phyloP scores from a whole-genome alignment of 2,113 vertebrate genomes.

The Tursiops truncatus region DNA sequence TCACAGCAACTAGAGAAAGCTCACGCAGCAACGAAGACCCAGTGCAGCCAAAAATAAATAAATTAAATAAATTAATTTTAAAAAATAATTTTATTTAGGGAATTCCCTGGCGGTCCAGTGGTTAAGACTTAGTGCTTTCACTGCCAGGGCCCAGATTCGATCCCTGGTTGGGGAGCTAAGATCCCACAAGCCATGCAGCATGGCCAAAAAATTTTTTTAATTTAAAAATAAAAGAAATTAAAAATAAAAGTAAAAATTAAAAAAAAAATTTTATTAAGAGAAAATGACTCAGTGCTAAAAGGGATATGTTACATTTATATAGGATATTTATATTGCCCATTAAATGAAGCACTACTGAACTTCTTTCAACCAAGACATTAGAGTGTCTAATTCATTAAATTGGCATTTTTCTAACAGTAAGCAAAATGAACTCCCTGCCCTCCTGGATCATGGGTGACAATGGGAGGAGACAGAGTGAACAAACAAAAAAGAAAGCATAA shows the following conservation, averaged over 20 bases:
- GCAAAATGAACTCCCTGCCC: background rate
- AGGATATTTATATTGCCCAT: background rate
- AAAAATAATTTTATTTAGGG: background rate
- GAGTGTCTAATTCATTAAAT: background rate
- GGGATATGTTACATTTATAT: background rate
- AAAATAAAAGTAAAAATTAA: no score
- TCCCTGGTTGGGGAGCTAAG: background rate
- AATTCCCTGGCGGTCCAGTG: background rate
- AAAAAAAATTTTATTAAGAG: no score
- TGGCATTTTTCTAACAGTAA: background rate
- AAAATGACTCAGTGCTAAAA: background rate
- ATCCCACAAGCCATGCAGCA: no score
- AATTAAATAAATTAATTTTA: accelerated
- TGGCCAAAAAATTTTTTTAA: background rate
- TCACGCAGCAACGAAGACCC: no score
- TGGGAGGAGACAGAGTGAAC: background rate
- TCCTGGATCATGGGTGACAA: background rate
- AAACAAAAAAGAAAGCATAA: background rate
- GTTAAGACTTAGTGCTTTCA: background rate
- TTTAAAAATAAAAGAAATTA: no score
- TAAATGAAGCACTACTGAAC: background rate
- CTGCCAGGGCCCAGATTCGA: background rate
- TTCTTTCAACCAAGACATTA: background rate
- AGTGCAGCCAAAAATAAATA: no score
- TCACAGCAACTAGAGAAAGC: no score